A percentile compares a stretch with the other conserved stretches of the same genome.
phyloP scores from a whole-genome alignment of 2,888 invertebrate species.

The Drosophila yooni region DNA sequence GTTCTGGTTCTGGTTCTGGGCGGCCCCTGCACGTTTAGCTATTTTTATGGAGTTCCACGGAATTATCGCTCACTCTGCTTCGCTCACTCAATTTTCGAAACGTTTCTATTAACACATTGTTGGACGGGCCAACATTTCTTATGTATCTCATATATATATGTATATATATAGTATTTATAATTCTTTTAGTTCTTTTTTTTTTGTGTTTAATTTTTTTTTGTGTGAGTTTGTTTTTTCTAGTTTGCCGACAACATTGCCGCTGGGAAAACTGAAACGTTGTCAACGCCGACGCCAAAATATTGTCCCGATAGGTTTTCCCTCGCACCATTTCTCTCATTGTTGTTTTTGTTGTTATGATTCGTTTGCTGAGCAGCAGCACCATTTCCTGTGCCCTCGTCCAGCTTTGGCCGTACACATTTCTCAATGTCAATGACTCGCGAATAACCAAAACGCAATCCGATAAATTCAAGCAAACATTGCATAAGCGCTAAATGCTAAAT shows the following conservation, averaged over 20 bases:
- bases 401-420: conserved; percentile 3
- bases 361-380: conserved; percentile 20
- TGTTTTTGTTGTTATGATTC: conserved; percentile 13
- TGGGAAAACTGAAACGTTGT: conserved; percentile 61
- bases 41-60: conserved; percentile 77
- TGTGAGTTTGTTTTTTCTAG: conserved; percentile 33
- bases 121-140: conserved; percentile 33
- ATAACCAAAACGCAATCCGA: conserved; percentile 7
- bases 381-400: conserved; percentile 51
- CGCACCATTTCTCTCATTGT: not conserved
- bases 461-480: conserved; percentile 35
- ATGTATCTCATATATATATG: conserved; percentile 21
- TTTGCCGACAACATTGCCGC: conserved; percentile 62
- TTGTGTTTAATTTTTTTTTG: not conserved
- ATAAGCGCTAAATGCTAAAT: conserved; percentile 41
- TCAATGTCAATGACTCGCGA: conserved; percentile 51
- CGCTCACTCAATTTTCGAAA: conserved; percentile 46
- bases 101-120: conserved; percentile 78
- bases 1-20: conserved; percentile 57
- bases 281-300: conserved; percentile 57
- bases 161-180: conserved; percentile 31
- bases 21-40: conserved; percentile 77
- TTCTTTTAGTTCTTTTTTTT: conserved; percentile 24
- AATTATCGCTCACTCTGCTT: conserved; percentile 59
- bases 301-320: conserved; percentile 18